phyloP scores from a whole-genome alignment of 1,140 invertebrate genomes.

The Drosophila micromelanica region DNA sequence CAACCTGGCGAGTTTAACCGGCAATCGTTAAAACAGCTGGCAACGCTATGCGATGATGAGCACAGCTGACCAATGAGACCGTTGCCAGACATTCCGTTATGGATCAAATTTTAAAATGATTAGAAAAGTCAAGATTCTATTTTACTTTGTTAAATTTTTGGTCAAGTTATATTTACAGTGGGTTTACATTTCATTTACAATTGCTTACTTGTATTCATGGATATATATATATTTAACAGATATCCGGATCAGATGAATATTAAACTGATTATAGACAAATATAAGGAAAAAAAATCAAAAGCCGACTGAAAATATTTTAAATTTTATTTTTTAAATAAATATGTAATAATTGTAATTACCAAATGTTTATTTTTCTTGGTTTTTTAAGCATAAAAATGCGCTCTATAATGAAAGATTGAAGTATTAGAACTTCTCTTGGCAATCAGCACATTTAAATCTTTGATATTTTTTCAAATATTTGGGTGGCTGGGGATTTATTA shows the following conservation, averaged over 20 bases:
- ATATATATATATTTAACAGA: no score
- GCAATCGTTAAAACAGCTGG: conserved; percentile 18
- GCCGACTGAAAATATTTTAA: no score
- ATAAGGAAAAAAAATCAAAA: no score
- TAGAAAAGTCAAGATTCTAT: background rate
- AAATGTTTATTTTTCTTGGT: no score
- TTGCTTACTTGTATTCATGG: no score
- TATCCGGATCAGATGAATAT: no score
- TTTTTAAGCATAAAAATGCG: no score
- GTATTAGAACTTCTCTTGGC: background rate
- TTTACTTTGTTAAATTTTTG: background rate
- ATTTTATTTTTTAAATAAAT: no score
- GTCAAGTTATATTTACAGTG: conserved; percentile 1
- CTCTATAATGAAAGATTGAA: no score
- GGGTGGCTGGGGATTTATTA: background rate
- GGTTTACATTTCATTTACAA: background rate
- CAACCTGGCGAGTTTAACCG: conserved; percentile 16
- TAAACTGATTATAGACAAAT: no score
- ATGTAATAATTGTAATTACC: no score
- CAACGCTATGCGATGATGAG: conserved; percentile 1
- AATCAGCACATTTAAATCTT: background rate
- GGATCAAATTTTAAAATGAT: conserved; percentile 3
- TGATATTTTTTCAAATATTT: background rate
- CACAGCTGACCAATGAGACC: background rate
- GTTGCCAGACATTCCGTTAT: conserved; percentile 7